A percentile compares a stretch with the other conserved stretches of the same genome.
Conservation (phyloP, 1,140 invertebrate species). For the Procambarus virginalis region DNA sequence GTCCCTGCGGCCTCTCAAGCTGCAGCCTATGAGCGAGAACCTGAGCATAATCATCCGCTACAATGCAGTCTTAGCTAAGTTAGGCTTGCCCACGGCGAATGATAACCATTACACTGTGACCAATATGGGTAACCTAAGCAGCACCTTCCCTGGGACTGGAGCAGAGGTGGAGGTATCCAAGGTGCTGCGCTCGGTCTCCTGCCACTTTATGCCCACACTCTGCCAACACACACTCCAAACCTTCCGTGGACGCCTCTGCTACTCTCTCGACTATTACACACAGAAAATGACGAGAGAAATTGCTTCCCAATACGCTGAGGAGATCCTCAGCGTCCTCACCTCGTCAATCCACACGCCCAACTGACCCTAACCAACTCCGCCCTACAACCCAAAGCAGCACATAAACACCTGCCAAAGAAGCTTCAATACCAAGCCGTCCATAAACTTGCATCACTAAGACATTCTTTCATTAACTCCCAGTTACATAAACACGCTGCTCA, state of each 20-base stretch:
- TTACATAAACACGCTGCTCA: neutral
- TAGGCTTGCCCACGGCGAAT: constrained; percentile 62
- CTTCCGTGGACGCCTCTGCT: constrained; percentile 66
- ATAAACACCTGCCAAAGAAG: neutral
- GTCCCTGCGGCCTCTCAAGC: constrained; percentile 43
- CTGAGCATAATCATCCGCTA: constrained; percentile 49
- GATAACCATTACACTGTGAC: constrained; percentile 69
- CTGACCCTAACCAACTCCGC: neutral
- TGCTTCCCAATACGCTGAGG: constrained; percentile 50
- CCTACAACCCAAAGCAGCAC: too few relatives aligned
- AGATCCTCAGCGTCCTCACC: constrained; percentile 51
- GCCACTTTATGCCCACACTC: constrained; percentile 69
- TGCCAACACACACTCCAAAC: constrained; percentile 70
- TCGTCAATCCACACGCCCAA: constrained; percentile 50
- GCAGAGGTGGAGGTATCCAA: constrained; percentile 59
- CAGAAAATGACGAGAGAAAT: constrained; percentile 60
- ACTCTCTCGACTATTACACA: constrained; percentile 69
- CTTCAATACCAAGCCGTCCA: neutral
- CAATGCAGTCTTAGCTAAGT: constrained; percentile 53
- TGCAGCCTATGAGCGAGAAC: constrained; percentile 58
- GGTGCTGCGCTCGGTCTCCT: constrained; percentile 65
- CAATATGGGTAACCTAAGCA: constrained; percentile 68
- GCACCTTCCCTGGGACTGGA: constrained; percentile 60
- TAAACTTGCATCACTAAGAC: neutral
- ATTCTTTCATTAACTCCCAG: neutral